A percentile compares a stretch with the other conserved stretches of the same genome.
Evolutionary conservation across 2,113 vertebrate species (phyloP).

Genomic region (Platysteira castanea): DNA sequence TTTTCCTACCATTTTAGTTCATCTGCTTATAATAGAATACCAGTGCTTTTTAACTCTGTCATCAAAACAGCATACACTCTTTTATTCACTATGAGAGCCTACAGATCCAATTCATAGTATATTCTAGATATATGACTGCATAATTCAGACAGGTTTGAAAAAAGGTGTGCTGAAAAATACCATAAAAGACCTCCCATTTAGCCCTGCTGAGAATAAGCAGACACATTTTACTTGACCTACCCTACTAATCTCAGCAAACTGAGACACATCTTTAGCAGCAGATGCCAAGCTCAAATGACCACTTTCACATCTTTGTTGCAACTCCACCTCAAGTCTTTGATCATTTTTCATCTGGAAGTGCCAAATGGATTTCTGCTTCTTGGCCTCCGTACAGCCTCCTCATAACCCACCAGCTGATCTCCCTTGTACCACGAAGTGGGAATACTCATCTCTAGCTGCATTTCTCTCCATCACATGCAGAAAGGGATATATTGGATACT

Average conservation of each 20-base stretch:
- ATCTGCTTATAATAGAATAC: not conserved
- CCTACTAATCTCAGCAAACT: not conserved
- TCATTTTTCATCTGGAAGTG: not conserved
- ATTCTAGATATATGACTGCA: not conserved
- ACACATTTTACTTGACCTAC: conserved; percentile 18
- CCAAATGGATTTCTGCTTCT: not conserved
- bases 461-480: not conserved
- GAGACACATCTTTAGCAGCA: not conserved
- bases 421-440: not conserved
- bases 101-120: not conserved
- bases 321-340: conserved; percentile 9
- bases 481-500: not conserved
- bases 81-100: not conserved
- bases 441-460: not conserved
- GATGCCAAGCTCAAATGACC: conserved; percentile 33
- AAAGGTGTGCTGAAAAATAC: not conserved
- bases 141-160: conserved; percentile 21
- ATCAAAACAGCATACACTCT: not conserved
- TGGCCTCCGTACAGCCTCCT: not conserved
- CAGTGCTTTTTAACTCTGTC: not conserved
- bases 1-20: not conserved
- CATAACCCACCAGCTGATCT: not conserved
- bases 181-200: not conserved
- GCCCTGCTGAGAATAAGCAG: not conserved
- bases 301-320: not conserved